phyloP scores from a whole-genome alignment of 1,140 invertebrate genomes.

The Drosophila suzukii region DNA sequence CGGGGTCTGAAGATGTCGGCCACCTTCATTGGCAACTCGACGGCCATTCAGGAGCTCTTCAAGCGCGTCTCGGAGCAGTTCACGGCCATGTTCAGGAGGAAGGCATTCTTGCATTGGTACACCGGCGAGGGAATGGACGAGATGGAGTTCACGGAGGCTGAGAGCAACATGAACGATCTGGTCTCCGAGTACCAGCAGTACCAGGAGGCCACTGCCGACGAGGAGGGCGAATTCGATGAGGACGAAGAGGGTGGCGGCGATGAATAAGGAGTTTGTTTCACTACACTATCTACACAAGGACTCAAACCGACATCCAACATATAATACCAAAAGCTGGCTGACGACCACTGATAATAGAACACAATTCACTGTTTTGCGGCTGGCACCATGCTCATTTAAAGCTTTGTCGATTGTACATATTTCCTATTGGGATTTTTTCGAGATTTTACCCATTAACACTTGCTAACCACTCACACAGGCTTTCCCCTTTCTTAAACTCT shows the following conservation, averaged over 20 bases:
- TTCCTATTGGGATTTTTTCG: constrained; percentile 3
- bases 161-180: constrained; percentile 92
- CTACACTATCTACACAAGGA: neutral
- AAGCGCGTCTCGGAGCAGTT: constrained; percentile 89
- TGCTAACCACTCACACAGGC: neutral
- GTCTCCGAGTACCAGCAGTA: constrained; percentile 96
- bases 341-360: neutral
- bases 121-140: constrained; percentile 95
- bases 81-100: constrained; percentile 90
- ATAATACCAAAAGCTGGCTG: neutral
- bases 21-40: constrained; percentile 90
- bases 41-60: constrained; percentile 89
- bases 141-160: constrained; percentile 93
- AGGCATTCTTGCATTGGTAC: constrained; percentile 92
- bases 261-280: constrained; percentile 64
- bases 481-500: neutral
- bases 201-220: constrained; percentile 90
- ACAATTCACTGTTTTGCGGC: neutral
- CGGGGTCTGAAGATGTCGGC: constrained; percentile 90
- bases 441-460: constrained; percentile 1
- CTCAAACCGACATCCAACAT: neutral
- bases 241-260: constrained; percentile 86
- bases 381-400: neutral
- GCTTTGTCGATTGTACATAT: constrained; percentile 10
- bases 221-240: constrained; percentile 89